Percentiles rank a stretch among this genome's conserved stretches.
Evolutionary conservation across 2,888 invertebrate genomes (phyloP).

Genomic region (Arge pagana): DNA sequence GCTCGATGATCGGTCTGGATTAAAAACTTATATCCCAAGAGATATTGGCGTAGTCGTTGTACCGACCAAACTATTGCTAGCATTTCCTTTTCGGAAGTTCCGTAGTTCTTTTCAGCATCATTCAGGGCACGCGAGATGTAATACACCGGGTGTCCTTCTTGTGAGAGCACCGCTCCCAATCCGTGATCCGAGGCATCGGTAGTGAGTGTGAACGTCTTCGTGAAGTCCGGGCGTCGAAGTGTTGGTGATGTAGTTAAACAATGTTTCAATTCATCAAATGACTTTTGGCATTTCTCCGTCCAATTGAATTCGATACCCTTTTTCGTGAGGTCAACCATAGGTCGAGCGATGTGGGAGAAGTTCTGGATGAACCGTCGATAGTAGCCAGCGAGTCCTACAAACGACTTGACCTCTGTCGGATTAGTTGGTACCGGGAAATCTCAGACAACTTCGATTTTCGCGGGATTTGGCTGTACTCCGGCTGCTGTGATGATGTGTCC

Average conservation of each 20-base stretch:
- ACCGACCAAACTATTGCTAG: background rate
- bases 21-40: background rate
- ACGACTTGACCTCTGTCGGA: slow-evolving; percentile 23
- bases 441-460: slow-evolving; percentile 16
- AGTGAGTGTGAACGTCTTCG: slow-evolving; percentile 38
- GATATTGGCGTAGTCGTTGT: background rate
- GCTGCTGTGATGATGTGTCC: slow-evolving; percentile 34
- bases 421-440: slow-evolving; percentile 9
- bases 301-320: slow-evolving; percentile 16
- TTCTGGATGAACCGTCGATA: slow-evolving; percentile 25
- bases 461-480: slow-evolving; percentile 31
- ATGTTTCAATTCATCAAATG: slow-evolving; percentile 34
- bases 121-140: background rate
- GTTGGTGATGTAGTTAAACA: slow-evolving; percentile 34
- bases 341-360: slow-evolving; percentile 20
- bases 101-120: background rate
- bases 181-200: slow-evolving; percentile 35
- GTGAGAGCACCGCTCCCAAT: background rate
- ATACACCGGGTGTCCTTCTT: background rate
- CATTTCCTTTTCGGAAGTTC: background rate
- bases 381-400: slow-evolving; percentile 24
- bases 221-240: slow-evolving; percentile 36
- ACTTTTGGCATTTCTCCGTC: slow-evolving; percentile 16
- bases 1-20: background rate
- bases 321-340: slow-evolving; percentile 17